phyloP scores from a whole-genome alignment of 2,888 invertebrate species.

The Gonocerus acuteangulatus region DNA sequence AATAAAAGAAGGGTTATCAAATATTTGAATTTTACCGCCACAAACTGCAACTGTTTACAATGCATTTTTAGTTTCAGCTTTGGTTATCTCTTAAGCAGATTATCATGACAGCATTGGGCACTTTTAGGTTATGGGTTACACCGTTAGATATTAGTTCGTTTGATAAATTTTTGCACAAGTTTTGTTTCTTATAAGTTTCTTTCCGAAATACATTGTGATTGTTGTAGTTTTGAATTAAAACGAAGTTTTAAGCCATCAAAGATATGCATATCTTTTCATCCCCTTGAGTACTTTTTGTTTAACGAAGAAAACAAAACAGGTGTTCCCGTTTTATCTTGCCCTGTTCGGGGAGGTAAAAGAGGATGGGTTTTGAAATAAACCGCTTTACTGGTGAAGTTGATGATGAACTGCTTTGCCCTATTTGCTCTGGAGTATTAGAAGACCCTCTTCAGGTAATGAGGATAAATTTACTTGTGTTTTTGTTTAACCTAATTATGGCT shows the following conservation, averaged over 20 bases:
- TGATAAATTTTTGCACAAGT: neutral
- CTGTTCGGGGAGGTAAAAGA: constrained; percentile 1
- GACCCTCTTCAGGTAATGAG: constrained; percentile 80
- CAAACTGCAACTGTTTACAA: neutral
- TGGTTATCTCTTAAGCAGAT: neutral
- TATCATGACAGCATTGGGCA: constrained; percentile 22
- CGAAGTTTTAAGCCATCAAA: neutral
- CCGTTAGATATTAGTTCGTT: neutral
- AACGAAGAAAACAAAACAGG: constrained; percentile 9
- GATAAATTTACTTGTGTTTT: too few species aligned
- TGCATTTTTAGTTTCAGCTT: neutral
- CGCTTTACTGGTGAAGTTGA: constrained; percentile 93
- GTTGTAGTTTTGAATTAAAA: neutral
- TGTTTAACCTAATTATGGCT: too few species aligned
- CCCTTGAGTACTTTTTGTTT: neutral
- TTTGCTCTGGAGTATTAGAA: constrained; percentile 90
- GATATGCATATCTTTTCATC: neutral
- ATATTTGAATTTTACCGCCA: neutral
- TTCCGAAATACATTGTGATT: too few species aligned
- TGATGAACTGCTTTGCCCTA: constrained; percentile 92
- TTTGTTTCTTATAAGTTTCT: neutral
- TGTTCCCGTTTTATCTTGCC: constrained; percentile 16
- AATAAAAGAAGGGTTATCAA: too few species aligned
- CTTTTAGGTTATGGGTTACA: constrained; percentile 12
- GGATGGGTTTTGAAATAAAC: constrained; percentile 89